Conservation (phyloP, 2,113 vertebrate species). For the Anseranas semipalmata region DNA sequence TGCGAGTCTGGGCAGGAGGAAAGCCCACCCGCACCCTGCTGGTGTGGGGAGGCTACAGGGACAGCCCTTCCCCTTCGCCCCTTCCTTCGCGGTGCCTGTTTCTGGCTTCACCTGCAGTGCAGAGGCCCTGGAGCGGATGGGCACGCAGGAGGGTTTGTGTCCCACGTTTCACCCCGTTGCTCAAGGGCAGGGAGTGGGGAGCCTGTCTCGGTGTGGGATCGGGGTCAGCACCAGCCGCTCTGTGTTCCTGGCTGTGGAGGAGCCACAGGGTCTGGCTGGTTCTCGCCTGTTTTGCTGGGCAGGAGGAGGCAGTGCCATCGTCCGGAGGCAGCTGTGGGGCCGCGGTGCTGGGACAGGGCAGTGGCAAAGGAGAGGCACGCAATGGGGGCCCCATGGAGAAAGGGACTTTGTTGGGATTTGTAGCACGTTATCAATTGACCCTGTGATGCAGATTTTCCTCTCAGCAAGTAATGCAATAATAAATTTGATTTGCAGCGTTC, state of each 20-base stretch:
- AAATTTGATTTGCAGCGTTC: constrained; percentile 75
- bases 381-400: background rate
- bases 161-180: background rate
- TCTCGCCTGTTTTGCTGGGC: background rate
- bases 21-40: accelerated
- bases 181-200: background rate
- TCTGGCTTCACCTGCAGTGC: background rate
- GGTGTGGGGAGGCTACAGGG: background rate
- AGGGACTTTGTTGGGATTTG: constrained; percentile 39
- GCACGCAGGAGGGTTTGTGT: background rate
- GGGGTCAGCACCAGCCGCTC: background rate
- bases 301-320: background rate
- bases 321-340: background rate
- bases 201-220: accelerated
- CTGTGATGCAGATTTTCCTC: constrained; percentile 62
- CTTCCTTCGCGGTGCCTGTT: background rate
- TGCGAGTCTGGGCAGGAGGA: accelerated
- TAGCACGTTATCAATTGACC: constrained; percentile 32
- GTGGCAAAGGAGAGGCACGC: background rate
- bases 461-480: constrained; percentile 74
- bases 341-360: accelerated
- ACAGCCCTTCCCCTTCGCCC: background rate
- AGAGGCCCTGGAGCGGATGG: background rate
- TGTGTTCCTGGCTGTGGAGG: background rate
- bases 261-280: background rate